phyloP scores from a whole-genome alignment of 2,888 invertebrate genomes.

The Agrochola circellaris region DNA sequence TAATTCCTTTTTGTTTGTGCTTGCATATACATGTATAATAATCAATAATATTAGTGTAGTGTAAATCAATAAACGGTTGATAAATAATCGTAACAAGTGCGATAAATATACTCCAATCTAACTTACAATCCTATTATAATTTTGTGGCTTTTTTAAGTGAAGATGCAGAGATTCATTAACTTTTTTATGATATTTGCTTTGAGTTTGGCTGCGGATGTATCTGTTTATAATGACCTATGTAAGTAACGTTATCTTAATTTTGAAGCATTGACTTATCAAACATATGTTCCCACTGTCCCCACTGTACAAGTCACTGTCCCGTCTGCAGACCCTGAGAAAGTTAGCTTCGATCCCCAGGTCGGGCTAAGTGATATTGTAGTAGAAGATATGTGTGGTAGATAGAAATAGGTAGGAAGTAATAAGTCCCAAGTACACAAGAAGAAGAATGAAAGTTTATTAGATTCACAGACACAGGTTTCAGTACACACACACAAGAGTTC shows the following conservation, averaged over 20 bases:
- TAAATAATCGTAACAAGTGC: background rate
- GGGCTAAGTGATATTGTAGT: too few species aligned
- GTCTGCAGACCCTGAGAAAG: too few species aligned
- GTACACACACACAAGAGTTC: too few species aligned
- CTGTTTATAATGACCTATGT: accelerated
- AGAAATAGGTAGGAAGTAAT: background rate
- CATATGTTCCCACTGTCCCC: background rate
- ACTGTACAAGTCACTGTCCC: too few species aligned
- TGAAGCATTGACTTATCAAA: too few species aligned
- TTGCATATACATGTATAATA: background rate
- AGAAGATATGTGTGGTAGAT: too few species aligned
- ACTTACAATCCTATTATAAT: background rate
- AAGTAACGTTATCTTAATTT: background rate
- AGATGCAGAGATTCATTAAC: background rate
- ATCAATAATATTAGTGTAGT: background rate
- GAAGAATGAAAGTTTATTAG: too few species aligned
- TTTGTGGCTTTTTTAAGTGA: background rate
- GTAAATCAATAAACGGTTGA: background rate
- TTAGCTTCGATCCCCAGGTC: too few species aligned
- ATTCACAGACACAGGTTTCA: too few species aligned
- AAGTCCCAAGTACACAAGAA: too few species aligned
- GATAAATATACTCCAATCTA: background rate
- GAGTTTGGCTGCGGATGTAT: background rate
- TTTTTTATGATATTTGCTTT: background rate
- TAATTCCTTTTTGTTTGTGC: background rate